Evolutionary conservation across 2,113 vertebrate genomes (phyloP), one percentile per base, ranked within the genome.

Genomic region (Pholis gunnellus): DNA sequence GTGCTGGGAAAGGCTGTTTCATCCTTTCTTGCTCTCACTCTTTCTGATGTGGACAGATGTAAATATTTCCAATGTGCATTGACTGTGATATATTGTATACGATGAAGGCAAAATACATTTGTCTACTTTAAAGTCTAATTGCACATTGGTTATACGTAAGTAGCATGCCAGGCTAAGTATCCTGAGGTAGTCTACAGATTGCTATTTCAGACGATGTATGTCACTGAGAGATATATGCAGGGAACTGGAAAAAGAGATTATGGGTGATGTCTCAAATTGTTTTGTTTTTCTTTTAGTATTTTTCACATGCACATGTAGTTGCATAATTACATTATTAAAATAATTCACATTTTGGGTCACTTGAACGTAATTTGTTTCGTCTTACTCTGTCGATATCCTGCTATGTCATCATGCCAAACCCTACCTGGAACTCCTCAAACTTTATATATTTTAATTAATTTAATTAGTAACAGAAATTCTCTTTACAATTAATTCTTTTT

Each of bases 1-100:
- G 66, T 81, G 79, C 72, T 25, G 25, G 59, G 46, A 80, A 83
- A 63, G 74, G 78, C 75, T 83, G 79, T 84, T 87, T 82, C 72
- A 78, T 77, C 60, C 50, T 72, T 72, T 78, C 61, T 40, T 42
- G 27, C 42, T 78, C 69, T 60, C 79, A 78, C 56, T 83, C 59
- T 66, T 70, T 86, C 60, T 76, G 22, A 75, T 85, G 59, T 67
- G 17, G 72, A 81, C 74, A 75, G 85, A 57, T 83, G 77, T 86
- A 78, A 87, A 88, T 81, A 81, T 83, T 79, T 78, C 60, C 48
- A 66, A 75, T 60, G 69, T 65, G 66, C 27, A 79, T 46, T 34
- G 34, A 6, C 66, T 18, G 10, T 44, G 13, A 83, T 79, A 15
- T 64, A 31, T 29, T 18, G 6, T 66, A 71, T 5, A 75, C 0